Conservation (phyloP, 2,888 invertebrate species). For the Drosophila nigricruria region DNA sequence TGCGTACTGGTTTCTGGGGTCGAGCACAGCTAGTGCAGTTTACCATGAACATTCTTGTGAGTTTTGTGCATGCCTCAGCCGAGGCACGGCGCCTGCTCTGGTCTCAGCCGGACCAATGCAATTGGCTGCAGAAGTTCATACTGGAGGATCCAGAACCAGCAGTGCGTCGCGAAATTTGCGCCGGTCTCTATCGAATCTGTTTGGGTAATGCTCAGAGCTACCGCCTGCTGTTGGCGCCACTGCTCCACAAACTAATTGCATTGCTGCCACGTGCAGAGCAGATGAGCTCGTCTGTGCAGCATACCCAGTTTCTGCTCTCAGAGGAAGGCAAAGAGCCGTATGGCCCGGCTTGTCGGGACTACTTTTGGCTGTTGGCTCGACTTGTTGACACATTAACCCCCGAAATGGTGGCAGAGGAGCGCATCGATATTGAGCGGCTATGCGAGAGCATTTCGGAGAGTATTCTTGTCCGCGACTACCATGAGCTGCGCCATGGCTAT, state of each 20-base stretch:
- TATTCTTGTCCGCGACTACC: slow-evolving; percentile 91
- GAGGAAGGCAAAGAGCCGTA: slow-evolving; percentile 94
- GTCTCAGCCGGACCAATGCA: slow-evolving; percentile 90
- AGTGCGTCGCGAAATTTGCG: slow-evolving; percentile 95
- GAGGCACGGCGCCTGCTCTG: slow-evolving; percentile 92
- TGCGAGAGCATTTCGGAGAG: slow-evolving; percentile 91
- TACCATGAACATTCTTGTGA: slow-evolving; percentile 95
- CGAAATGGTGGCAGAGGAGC: slow-evolving; percentile 87
- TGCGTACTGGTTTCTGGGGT: slow-evolving; percentile 97
- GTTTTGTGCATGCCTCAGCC: slow-evolving; percentile 95
- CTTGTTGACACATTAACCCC: slow-evolving; percentile 94
- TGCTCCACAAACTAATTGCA: slow-evolving; percentile 92
- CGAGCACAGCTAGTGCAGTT: slow-evolving; percentile 96
- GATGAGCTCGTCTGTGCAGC: slow-evolving; percentile 87
- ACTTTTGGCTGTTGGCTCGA: slow-evolving; percentile 96
- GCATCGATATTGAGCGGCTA: slow-evolving; percentile 90
- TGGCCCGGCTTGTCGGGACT: slow-evolving; percentile 97
- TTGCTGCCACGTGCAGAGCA: slow-evolving; percentile 94
- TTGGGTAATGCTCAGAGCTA: slow-evolving; percentile 88
- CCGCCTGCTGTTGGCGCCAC: slow-evolving; percentile 90
- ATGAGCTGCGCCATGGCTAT: slow-evolving; percentile 92
- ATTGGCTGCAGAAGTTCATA: slow-evolving; percentile 94
- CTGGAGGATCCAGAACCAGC: slow-evolving; percentile 97
- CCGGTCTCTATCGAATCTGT: slow-evolving; percentile 95
- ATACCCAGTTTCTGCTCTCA: slow-evolving; percentile 83